phyloP scores from a whole-genome alignment of 2,113 vertebrate species.

The Hemicordylus capensis region DNA sequence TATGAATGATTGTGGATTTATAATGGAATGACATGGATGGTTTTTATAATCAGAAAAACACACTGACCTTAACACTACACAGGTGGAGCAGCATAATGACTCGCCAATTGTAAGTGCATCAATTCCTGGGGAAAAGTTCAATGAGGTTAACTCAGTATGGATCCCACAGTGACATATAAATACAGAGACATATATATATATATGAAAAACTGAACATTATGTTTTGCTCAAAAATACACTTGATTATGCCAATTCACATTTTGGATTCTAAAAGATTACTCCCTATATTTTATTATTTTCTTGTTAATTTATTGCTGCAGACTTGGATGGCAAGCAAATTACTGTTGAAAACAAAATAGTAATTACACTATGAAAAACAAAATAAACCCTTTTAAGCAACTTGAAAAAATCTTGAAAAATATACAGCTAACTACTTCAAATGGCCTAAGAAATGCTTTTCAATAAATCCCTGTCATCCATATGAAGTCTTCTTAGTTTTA shows the following conservation, averaged over 20 bases:
- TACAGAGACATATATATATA: slow-evolving; percentile 16
- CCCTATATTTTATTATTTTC: background rate
- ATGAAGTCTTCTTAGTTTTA: background rate
- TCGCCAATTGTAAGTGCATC: slow-evolving; percentile 93
- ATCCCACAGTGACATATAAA: slow-evolving; percentile 69
- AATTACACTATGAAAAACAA: background rate
- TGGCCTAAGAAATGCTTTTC: slow-evolving; percentile 16
- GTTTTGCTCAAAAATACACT: slow-evolving; percentile 34
- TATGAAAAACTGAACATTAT: slow-evolving; percentile 41
- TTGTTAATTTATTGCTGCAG: background rate
- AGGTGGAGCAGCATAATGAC: slow-evolving; percentile 99
- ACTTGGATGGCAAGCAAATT: background rate
- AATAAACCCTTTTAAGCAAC: background rate
- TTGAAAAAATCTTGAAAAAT: background rate
- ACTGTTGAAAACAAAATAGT: background rate
- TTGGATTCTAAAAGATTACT: accelerated
- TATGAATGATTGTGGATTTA: slow-evolving; percentile 80
- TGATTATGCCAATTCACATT: slow-evolving; percentile 22
- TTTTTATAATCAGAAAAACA: slow-evolving; percentile 88
- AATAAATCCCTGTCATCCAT: slow-evolving; percentile 1
- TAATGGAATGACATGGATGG: slow-evolving; percentile 85
- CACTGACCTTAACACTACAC: slow-evolving; percentile 99
- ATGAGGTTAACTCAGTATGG: slow-evolving; percentile 87
- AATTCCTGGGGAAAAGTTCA: slow-evolving; percentile 95
- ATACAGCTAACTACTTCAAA: background rate